Base-by-base conservation (phyloP, 2,888 invertebrate genomes). In the Myathropa florea region DNA sequence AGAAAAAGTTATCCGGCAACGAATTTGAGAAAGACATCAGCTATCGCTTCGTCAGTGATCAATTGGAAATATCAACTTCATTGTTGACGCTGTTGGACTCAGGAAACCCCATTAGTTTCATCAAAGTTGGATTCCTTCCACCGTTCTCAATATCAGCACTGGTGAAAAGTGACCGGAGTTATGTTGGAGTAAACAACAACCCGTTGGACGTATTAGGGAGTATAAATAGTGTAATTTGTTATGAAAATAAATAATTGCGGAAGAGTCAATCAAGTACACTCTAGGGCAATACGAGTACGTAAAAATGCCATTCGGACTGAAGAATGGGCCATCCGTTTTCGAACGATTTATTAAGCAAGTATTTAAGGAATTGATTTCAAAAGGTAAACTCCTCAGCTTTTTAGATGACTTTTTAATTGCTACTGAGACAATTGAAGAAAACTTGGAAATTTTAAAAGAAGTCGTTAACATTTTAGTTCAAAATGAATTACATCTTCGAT, bases 391-490 rank as follows among this genome's bases (percentile, higher is more conserved):
- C 14, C 6, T 80, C 6, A 68, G 18, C 1, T 73, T n/a, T 6
- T 28, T 36, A 14, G 73, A 80, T 6, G 63, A 61, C n/a, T 18
- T 80, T 55, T 46, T 80, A 23, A 68, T 80, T 14, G 67, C 67
- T 33, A 70, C 81, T 2, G 24, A 63, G 30, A 28, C 70, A 3
- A 14, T 81, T 26, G 39, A 75, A 46, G 73, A 81, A 39, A 78
- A 61, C 18, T 30, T 70, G 12, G 12, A 57, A 3, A 80, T 73
- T 39, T 65, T 67, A 33, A 68, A 68, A 64, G 73, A 81, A 46
- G 55, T 81, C 36, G 18, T 81, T 30, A 4, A 68, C 0, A 1
- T 65, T 65, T 33, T 67, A 18, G 60, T 67, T 24, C 0, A 65
- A 72, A 65, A 72, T 64, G 30, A 36, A 60, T 68, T 76, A 24